Evolutionary conservation across 1,140 invertebrate genomes (phyloP).

Genomic region (Vollenhovia emeryi): DNA sequence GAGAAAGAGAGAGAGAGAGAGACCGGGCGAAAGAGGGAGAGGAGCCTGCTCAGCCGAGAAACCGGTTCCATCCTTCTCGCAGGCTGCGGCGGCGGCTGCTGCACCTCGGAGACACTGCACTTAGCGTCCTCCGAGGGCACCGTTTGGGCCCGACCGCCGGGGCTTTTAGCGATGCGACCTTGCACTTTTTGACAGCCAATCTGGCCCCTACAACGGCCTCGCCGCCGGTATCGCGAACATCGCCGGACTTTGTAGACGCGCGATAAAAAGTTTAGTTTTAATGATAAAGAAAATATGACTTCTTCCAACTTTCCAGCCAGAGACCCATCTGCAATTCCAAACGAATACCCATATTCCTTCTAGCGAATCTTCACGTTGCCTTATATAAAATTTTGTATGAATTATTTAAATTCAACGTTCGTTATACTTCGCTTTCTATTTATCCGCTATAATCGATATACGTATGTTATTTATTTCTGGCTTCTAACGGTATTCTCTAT

Average conservation of each 20-base stretch:
- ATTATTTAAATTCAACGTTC: conserved; percentile 3
- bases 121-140: conserved; percentile 68
- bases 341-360: not conserved
- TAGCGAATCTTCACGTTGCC: not conserved
- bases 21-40: conserved; percentile 56
- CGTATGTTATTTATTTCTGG: not conserved
- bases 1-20: conserved; percentile 48
- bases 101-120: conserved; percentile 71
- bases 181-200: conserved; percentile 62
- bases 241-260: not conserved
- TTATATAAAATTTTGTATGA: not conserved
- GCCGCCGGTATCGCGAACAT: not conserved
- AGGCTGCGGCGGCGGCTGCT: conserved; percentile 64
- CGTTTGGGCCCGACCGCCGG: conserved; percentile 60
- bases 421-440: not conserved
- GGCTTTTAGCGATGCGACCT: conserved; percentile 69
- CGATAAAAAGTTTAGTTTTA: not conserved
- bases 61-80: conserved; percentile 76
- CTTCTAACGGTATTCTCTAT: not conserved
- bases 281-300: not conserved
- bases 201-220: not conserved
- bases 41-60: conserved; percentile 73
- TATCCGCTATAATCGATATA: not conserved
- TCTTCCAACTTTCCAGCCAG: not conserved
- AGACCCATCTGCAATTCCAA: not conserved